Evolutionary conservation across 23 tunicate species (phyloP).

Genomic region (Styela clava): DNA sequence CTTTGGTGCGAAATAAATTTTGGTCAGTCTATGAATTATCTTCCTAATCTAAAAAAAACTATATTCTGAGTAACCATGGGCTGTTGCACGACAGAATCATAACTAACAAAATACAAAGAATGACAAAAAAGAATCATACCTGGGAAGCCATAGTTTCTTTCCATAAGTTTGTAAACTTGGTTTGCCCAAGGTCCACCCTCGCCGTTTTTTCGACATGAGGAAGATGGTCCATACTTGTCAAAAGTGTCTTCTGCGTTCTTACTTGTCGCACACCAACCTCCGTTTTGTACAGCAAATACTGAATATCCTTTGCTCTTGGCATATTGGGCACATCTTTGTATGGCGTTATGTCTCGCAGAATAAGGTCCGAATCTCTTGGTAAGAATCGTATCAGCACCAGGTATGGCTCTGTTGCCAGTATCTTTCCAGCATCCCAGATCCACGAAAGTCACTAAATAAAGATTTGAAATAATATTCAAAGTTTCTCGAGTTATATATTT

Average conservation of each 20-base stretch:
- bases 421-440: constrained; percentile 30
- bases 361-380: neutral
- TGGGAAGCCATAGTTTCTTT: too few relatives aligned
- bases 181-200: neutral
- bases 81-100: too few relatives aligned
- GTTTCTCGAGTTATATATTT: too few relatives aligned
- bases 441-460: too few relatives aligned
- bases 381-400: neutral
- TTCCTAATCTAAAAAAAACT: too few relatives aligned
- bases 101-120: too few relatives aligned
- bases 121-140: too few relatives aligned
- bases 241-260: neutral
- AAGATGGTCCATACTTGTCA: constrained; percentile 12
- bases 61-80: too few relatives aligned
- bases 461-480: too few relatives aligned
- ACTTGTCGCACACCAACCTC: neutral
- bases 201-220: neutral
- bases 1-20: too few relatives aligned
- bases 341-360: constrained; percentile 1
- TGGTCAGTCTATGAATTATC: too few relatives aligned
- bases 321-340: neutral
- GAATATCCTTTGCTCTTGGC: constrained; percentile 3
- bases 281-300: neutral
- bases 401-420: constrained; percentile 18
- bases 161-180: neutral